A percentile compares a stretch with the other conserved stretches of the same genome.
These are phyloP conservation scores for Celastrina argiolus DNA, from an alignment of 2,888 invertebrate species.

Conservation along the genomic window DNA sequence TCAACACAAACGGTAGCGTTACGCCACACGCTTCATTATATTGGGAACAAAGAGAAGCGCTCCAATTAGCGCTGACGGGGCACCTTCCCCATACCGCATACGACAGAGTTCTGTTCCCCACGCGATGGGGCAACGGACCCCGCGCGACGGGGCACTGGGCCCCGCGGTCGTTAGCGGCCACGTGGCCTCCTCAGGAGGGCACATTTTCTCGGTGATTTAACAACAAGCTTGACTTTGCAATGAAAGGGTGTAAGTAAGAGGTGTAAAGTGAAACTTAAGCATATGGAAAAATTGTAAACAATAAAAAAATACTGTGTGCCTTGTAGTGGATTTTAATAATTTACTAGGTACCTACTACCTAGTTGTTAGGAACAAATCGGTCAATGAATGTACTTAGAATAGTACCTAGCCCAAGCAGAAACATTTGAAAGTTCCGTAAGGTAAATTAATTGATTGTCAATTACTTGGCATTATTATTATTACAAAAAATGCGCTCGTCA, in stretches of 20 bases:
- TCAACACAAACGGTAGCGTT: not conserved
- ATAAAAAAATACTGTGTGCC: not conserved
- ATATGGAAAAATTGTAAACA: not conserved
- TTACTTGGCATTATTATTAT: no score
- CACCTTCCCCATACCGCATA: no score
- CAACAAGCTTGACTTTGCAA: conserved; percentile 18
- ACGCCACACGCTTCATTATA: conserved; percentile 2
- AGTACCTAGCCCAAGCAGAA: no score
- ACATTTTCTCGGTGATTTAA: conserved; percentile 12
- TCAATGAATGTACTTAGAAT: no score
- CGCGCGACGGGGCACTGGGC: not conserved
- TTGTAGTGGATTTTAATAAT: no score
- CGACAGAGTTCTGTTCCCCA: no score
- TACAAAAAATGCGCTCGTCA: no score
- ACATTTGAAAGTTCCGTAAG: no score
- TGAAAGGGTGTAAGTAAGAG: not conserved
- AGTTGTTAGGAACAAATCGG: no score
- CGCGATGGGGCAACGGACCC: not conserved
- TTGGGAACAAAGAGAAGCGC: conserved; percentile 12
- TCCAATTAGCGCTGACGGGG: not conserved
- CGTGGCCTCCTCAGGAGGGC: not conserved
- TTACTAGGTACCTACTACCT: no score
- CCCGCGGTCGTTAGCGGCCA: not conserved
- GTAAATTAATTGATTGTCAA: no score
- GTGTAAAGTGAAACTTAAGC: not conserved